Base-by-base conservation (phyloP, 2,797 vertebrate species). In the Prunella strophiata region DNA sequence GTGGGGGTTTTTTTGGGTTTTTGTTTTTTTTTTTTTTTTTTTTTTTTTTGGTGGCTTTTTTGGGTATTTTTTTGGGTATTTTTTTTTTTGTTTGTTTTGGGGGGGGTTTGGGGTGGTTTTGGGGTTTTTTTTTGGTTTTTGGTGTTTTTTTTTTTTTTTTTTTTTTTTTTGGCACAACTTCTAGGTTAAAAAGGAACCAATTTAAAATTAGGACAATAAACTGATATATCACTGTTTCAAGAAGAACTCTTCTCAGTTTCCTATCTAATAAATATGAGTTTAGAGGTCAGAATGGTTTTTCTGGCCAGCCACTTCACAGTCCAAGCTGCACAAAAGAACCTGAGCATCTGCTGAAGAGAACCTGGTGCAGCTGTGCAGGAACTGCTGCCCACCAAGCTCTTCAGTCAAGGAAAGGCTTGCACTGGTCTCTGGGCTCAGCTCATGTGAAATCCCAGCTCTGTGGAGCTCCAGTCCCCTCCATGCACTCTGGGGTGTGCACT, bases 161-260 rank as follows among this genome's bases (percentile, higher is more conserved):
- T 27, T 9, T 61, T 19, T 50, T 23, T 51, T 16, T 12, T 58
- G 23, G 13, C 29, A 13, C 6, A 47, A 26, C 25, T 78, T 58
- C 26, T 20, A 22, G 3, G n/a, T 79, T 27, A 9, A 48, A 65
- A 75, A 62, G 2, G 2, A 26, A 26, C 1, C 0, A 2, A 26
- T 61, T 73, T 67, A 30, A 78, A 70, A 48, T 30, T 3, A 7
- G 7, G 21, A 4, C 25, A 59, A 81, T 59, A 22, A 80, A 50
- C 4, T 5, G 21, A 12, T 32, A 3, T 3, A 17, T 32, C 8
- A 15, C 6, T 13, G 19, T 18, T 68, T 74, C 27, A 38, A 38
- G 17, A 23, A 72, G 7, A 36, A 36, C 36, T 25, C 10, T 26
- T 80, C 22, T 15, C 7, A 22, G 4, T 67, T 75, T 55, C 10